These are phyloP conservation scores for Ancistrus triradiatus DNA, from an alignment of 2,113 vertebrate species.

Conservation along the genomic window DNA sequence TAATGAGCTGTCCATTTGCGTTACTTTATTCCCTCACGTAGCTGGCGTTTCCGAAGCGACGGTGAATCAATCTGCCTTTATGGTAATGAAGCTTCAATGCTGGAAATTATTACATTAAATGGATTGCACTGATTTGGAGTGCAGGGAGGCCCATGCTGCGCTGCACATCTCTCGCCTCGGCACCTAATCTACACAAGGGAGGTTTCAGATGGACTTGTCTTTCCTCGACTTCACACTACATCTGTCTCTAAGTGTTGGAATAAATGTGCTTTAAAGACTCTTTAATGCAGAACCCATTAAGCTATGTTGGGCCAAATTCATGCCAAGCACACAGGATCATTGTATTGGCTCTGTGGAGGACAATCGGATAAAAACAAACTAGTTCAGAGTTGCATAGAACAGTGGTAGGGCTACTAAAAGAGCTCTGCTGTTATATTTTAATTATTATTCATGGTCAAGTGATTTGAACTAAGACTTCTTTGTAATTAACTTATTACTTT, in stretches of 20 bases:
- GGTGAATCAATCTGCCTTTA: slow-evolving; percentile 67
- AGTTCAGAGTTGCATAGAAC: too few species aligned
- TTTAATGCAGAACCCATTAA: too few species aligned
- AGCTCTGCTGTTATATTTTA: too few species aligned
- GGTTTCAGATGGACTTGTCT: slow-evolving; percentile 30
- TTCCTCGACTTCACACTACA: slow-evolving; percentile 25
- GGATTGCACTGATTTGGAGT: slow-evolving; percentile 54
- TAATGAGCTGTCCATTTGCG: slow-evolving; percentile 66
- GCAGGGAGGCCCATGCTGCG: slow-evolving; percentile 21
- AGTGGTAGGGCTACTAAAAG: too few species aligned
- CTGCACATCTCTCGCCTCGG: neutral
- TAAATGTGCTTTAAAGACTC: too few species aligned
- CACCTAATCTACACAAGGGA: neutral
- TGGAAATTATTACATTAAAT: slow-evolving; percentile 63
- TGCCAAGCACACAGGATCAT: too few species aligned
- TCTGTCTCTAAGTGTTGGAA: slow-evolving; percentile 31
- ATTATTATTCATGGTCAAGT: too few species aligned
- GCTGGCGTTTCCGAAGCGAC: slow-evolving; percentile 55
- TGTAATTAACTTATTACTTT: too few species aligned
- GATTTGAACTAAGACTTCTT: too few species aligned
- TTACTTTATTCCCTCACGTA: slow-evolving; percentile 63
- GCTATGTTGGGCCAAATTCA: too few species aligned
- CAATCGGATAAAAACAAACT: too few species aligned
- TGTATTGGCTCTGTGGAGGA: too few species aligned
- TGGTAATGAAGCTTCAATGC: slow-evolving; percentile 59